Evolutionary conservation across 2,113 vertebrate species (phyloP).

Genomic region (Siniperca knerii): DNA sequence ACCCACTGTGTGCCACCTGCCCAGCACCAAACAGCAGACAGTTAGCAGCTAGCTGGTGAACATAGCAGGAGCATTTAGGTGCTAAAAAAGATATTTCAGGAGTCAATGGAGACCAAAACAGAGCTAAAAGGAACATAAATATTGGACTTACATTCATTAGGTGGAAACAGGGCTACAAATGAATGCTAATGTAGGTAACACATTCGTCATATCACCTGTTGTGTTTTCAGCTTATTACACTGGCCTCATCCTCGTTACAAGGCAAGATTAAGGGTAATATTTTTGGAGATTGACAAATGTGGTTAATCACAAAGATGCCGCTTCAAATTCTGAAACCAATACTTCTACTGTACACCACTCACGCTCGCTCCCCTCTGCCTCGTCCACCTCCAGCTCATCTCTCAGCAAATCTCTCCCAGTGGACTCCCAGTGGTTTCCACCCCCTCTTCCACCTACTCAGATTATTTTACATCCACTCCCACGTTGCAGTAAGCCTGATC

Average conservation of each 20-base stretch:
- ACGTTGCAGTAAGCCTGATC: not conserved
- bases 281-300: not conserved
- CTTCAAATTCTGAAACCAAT: not conserved
- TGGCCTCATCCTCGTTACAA: no score
- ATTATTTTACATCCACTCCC: slow-evolving; percentile 7
- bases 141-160: not conserved
- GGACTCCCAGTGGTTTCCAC: not conserved
- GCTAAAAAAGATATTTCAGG: not conserved
- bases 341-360: not conserved
- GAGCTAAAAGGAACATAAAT: no score
- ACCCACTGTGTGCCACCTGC: not conserved
- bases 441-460: not conserved
- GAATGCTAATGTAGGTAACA: not conserved
- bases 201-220: no score
- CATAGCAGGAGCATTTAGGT: not conserved
- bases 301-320: not conserved
- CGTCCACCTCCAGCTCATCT: not conserved
- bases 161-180: not conserved
- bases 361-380: not conserved
- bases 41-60: not conserved
- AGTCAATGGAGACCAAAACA: no score
- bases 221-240: no score
- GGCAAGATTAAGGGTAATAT: not conserved
- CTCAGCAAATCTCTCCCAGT: slow-evolving; percentile 4
- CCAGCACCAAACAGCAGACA: not conserved